phyloP scores from a whole-genome alignment of 2,113 vertebrate genomes.

The Xiphias gladius region DNA sequence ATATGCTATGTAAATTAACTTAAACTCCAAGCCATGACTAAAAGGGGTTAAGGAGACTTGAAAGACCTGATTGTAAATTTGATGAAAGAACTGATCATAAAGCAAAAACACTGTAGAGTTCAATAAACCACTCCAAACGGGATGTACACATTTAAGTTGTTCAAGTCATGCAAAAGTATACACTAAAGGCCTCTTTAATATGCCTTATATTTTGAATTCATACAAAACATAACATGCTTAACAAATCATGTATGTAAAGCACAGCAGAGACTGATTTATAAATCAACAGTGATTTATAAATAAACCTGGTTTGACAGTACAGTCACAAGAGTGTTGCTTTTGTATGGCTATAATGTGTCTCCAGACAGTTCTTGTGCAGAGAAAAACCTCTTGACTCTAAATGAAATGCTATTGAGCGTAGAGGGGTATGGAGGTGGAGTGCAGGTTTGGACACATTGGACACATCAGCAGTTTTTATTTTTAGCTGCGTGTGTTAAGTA shows the following conservation, averaged over 20 bases:
- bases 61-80: background rate
- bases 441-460: conserved; percentile 52
- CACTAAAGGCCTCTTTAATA: background rate
- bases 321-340: background rate
- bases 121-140: no score
- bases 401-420: conserved; percentile 42
- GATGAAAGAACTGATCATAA: background rate
- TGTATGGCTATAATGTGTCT: background rate
- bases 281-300: background rate
- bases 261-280: background rate
- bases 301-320: background rate
- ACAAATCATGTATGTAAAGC: background rate
- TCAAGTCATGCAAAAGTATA: no score
- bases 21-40: no score
- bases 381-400: background rate
- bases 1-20: no score
- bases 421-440: conserved; percentile 36
- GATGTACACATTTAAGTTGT: no score
- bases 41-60: no score
- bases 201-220: background rate
- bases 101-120: background rate
- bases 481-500: conserved; percentile 66
- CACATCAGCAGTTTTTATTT: conserved; percentile 75
- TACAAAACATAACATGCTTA: conserved; percentile 4
- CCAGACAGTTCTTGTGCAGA: background rate